phyloP scores from a whole-genome alignment of 2,888 invertebrate species.

The Eumerus sabulonum region DNA sequence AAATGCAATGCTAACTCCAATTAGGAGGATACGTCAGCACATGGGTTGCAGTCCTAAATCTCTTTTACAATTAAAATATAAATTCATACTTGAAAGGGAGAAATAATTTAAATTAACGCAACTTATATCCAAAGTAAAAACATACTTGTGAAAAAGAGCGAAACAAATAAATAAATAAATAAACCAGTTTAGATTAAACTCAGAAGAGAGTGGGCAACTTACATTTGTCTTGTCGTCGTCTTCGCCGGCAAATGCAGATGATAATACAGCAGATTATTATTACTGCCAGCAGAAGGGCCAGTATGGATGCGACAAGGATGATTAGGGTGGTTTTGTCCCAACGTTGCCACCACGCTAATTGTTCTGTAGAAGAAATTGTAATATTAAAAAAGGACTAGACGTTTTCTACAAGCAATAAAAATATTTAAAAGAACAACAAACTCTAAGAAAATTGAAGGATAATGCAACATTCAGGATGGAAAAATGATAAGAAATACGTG shows the following conservation, averaged over 20 bases:
- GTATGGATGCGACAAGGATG: constrained; percentile 85
- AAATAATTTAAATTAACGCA: constrained; percentile 23
- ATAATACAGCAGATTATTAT: constrained; percentile 91
- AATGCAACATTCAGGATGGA: too few relatives aligned
- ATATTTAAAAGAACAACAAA: not conserved
- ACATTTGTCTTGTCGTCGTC: constrained; percentile 83
- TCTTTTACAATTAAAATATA: constrained; percentile 51
- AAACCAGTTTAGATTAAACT: constrained; percentile 8
- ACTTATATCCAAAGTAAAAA: constrained; percentile 31
- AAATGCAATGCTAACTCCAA: constrained; percentile 53
- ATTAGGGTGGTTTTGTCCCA: constrained; percentile 89
- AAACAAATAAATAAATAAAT: constrained; percentile 35
- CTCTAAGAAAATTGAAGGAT: not conserved
- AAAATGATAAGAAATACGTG: too few relatives aligned
- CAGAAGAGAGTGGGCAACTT: constrained; percentile 71
- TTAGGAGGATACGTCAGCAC: constrained; percentile 28
- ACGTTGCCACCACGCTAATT: constrained; percentile 88
- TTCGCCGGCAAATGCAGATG: constrained; percentile 88
- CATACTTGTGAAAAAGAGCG: constrained; percentile 25
- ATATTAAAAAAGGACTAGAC: too few relatives aligned
- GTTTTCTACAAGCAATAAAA: too few relatives aligned
- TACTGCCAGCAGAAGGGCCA: constrained; percentile 84
- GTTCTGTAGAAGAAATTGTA: constrained; percentile 81
- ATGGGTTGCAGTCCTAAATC: constrained; percentile 1
- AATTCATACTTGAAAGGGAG: constrained; percentile 42